Evolutionary conservation across 1,140 invertebrate species (phyloP).

Genomic region (Brachionus calyciflorus): DNA sequence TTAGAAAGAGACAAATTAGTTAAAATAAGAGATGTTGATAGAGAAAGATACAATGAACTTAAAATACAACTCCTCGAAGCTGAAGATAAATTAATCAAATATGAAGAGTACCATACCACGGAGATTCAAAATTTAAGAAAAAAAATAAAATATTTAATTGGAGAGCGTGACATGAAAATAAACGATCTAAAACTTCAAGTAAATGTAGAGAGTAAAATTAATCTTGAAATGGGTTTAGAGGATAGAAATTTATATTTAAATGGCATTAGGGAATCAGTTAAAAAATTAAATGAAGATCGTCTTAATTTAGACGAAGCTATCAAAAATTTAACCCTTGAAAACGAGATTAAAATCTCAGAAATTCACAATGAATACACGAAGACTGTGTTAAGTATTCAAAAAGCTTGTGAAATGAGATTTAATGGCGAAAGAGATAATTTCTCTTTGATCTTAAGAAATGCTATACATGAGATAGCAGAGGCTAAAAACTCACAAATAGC

Average conservation of each 20-base stretch:
- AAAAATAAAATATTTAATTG: conserved; percentile 39
- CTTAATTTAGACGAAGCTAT: conserved; percentile 13
- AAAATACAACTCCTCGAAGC: neutral
- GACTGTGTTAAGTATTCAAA: neutral
- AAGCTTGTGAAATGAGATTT: conserved; percentile 15
- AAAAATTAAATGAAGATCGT: conserved; percentile 10
- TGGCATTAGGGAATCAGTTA: neutral
- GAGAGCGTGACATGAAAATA: neutral
- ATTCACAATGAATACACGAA: neutral
- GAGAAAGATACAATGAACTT: conserved; percentile 2
- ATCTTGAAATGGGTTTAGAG: neutral
- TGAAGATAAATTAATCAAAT: neutral
- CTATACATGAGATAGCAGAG: conserved; percentile 26
- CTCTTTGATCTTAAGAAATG: neutral
- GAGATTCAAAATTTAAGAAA: conserved; percentile 1
- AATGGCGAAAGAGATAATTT: conserved; percentile 7
- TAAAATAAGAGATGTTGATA: conserved; percentile 17
- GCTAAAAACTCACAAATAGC: conserved; percentile 14
- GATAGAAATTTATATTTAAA: neutral
- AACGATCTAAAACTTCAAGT: conserved; percentile 16
- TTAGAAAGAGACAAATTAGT: conserved; percentile 23
- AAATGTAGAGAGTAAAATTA: neutral
- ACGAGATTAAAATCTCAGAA: conserved; percentile 3
- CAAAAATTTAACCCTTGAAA: conserved; percentile 19
- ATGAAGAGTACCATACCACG: neutral